Evolutionary conservation across 2,113 vertebrate species (phyloP).

Genomic region (Nothocercus nigrocapillus): DNA sequence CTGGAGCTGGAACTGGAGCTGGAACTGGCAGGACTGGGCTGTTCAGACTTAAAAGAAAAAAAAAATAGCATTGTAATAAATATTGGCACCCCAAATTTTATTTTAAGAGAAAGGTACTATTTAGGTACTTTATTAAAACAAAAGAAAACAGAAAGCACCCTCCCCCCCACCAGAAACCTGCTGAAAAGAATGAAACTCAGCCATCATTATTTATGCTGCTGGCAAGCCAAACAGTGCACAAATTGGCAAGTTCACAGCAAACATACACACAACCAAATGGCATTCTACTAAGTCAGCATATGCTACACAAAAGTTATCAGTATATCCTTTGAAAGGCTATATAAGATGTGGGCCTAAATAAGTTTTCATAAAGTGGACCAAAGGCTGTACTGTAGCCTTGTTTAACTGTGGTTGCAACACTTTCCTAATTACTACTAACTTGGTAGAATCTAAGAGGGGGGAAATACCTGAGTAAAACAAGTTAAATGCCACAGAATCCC

Average conservation of each 20-base stretch:
- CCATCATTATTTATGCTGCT: not conserved
- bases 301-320: not conserved
- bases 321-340: not conserved
- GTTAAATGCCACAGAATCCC: not conserved
- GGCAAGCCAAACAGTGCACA: not conserved
- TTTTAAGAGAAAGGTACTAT: not conserved
- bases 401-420: not conserved
- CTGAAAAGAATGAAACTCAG: not conserved
- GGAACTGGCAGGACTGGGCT: slow-evolving; percentile 94
- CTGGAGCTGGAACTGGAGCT: slow-evolving; percentile 90
- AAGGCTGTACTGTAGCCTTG: not conserved
- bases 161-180: not conserved
- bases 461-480: not conserved
- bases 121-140: not conserved
- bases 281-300: not conserved
- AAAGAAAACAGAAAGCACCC: not conserved
- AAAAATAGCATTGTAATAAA: slow-evolving; percentile 33
- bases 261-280: not conserved
- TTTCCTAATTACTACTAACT: not conserved
- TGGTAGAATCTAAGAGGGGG: not conserved
- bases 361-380: not conserved
- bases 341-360: not conserved
- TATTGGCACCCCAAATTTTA: not conserved
- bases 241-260: not conserved
- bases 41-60: slow-evolving; percentile 84